Conservation (phyloP, 2,888 invertebrate species). For the Tipula helvola region DNA sequence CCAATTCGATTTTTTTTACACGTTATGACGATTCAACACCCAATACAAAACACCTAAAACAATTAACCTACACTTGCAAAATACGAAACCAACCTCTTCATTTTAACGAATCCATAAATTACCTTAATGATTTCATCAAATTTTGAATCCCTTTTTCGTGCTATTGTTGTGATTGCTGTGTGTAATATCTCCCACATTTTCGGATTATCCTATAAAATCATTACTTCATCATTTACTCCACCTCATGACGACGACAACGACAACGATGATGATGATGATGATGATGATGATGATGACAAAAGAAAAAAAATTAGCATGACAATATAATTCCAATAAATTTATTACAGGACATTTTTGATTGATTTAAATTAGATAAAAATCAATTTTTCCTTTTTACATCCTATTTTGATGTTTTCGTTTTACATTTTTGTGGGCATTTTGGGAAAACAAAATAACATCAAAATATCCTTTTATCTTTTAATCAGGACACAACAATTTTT, state of each 20-base stretch:
- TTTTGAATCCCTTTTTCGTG: neutral
- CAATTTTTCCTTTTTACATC: neutral
- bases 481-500: neutral
- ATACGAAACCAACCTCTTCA: neutral
- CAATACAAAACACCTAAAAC: neutral
- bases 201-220: neutral
- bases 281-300: neutral
- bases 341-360: neutral
- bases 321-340: neutral
- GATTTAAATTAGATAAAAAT: slow-evolving; percentile 4
- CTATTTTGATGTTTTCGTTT: neutral
- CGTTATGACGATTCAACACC: neutral
- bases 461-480: neutral
- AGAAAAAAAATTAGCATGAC: neutral
- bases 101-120: neutral
- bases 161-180: neutral
- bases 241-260: neutral
- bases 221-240: neutral
- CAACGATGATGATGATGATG: neutral
- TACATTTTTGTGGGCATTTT: neutral
- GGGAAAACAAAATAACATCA: neutral
- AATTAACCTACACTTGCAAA: neutral
- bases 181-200: neutral
- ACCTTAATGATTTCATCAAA: neutral
- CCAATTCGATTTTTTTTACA: neutral